These are phyloP conservation scores for Enteromius mattozi DNA, from an alignment of 2,797 vertebrate genomes.

Conservation along the genomic window DNA sequence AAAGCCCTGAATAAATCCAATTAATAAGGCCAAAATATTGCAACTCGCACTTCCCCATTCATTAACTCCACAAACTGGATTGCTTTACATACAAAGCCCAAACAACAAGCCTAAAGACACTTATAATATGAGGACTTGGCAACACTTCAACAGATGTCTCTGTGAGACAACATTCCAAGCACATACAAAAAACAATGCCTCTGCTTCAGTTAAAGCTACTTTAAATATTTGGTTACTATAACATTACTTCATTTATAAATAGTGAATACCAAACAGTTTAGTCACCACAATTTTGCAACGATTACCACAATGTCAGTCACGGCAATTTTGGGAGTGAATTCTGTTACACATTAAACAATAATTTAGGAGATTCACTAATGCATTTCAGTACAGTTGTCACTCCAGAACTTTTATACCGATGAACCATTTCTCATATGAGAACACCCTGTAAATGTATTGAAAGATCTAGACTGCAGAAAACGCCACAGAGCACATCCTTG, in stretches of 20 bases:
- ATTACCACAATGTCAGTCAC: not conserved
- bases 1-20: not conserved
- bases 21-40: not conserved
- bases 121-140: not conserved
- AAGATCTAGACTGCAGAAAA: conserved; percentile 22
- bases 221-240: not conserved
- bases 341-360: not conserved
- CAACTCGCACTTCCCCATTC: not conserved
- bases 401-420: not conserved
- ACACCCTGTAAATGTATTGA: not conserved
- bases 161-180: not conserved
- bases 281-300: not conserved
- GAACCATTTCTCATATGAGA: not conserved
- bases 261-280: not conserved
- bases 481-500: conserved; percentile 41
- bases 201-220: not conserved
- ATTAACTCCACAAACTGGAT: not conserved
- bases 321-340: not conserved
- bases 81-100: not conserved
- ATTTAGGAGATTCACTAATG: not conserved
- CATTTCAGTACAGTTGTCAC: not conserved
- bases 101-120: not conserved
- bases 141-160: not conserved
- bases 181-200: not conserved
- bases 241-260: not conserved